phyloP scores from a whole-genome alignment of 2,888 invertebrate genomes.

The Sinelater perroti region DNA sequence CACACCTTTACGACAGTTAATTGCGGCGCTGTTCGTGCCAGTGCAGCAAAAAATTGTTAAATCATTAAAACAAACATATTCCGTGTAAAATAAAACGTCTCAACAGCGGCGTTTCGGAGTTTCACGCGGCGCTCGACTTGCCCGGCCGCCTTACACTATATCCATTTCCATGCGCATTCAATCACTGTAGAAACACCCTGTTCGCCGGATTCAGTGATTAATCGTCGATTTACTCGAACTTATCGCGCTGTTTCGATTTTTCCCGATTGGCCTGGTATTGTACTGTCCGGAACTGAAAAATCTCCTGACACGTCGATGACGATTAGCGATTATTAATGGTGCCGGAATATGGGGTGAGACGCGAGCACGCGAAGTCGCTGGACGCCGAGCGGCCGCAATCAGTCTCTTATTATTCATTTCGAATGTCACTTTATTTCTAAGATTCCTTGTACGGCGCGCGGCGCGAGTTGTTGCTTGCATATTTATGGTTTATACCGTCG shows the following conservation, averaged over 20 bases:
- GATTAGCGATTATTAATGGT: slow-evolving; percentile 22
- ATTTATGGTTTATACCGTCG: slow-evolving; percentile 9
- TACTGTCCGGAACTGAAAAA: slow-evolving; percentile 6
- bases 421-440: neutral
- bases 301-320: slow-evolving; percentile 7
- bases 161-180: slow-evolving; percentile 27
- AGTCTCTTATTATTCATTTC: slow-evolving; percentile 9
- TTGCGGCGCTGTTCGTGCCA: too few relatives aligned
- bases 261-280: slow-evolving; percentile 21
- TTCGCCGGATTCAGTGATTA: slow-evolving; percentile 22
- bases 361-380: neutral
- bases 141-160: slow-evolving; percentile 23
- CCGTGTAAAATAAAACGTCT: slow-evolving; percentile 14
- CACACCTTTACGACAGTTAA: too few relatives aligned
- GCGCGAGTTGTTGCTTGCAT: slow-evolving; percentile 1
- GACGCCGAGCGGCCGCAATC: slow-evolving; percentile 3
- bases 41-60: slow-evolving; percentile 7
- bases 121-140: slow-evolving; percentile 28
- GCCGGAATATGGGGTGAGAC: slow-evolving; percentile 7
- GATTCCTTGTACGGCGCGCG: slow-evolving; percentile 1
- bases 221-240: slow-evolving; percentile 19
- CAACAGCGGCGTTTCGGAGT: slow-evolving; percentile 16
- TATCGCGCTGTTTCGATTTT: slow-evolving; percentile 25
- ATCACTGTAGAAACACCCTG: slow-evolving; percentile 29
- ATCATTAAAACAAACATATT: slow-evolving; percentile 24